Percentiles rank a stretch among this genome's conserved stretches.
phyloP scores from a whole-genome alignment of 1,140 invertebrate species.

The Caenorhabditis latens region DNA sequence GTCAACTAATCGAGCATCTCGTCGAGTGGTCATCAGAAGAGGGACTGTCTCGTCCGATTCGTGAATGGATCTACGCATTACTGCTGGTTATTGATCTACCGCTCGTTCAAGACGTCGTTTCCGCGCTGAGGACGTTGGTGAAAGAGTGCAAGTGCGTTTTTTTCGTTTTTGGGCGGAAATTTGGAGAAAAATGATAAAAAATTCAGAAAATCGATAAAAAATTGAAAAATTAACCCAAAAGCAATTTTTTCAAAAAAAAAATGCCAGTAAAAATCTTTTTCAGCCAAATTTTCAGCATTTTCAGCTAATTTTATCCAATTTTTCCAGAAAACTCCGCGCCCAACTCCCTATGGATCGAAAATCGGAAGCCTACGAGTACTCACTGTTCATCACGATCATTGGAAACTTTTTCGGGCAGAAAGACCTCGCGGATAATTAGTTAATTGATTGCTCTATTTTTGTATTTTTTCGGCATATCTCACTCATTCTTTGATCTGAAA shows the following conservation, averaged over 20 bases:
- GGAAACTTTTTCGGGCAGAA: constrained; percentile 49
- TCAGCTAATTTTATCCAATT: neutral
- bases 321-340: constrained; percentile 50
- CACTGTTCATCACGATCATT: constrained; percentile 54
- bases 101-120: constrained; percentile 47
- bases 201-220: neutral
- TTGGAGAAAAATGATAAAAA: neutral
- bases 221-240: neutral
- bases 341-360: neutral
- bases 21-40: constrained; percentile 45
- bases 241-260: too few relatives aligned
- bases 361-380: constrained; percentile 32
- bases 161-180: too few relatives aligned
- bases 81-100: constrained; percentile 40
- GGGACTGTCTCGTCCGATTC: constrained; percentile 32
- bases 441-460: too few relatives aligned
- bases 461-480: too few relatives aligned
- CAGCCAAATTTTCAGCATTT: too few relatives aligned
- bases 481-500: too few relatives aligned
- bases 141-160: constrained; percentile 20
- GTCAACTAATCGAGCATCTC: constrained; percentile 48
- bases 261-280: too few relatives aligned
- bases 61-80: constrained; percentile 56
- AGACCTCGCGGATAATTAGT: constrained; percentile 43
- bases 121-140: constrained; percentile 14